Evolutionary conservation across 2,113 vertebrate species (phyloP), one percentile per base, ranked within the genome.

Genomic region (Aspidoscelis tigris): DNA sequence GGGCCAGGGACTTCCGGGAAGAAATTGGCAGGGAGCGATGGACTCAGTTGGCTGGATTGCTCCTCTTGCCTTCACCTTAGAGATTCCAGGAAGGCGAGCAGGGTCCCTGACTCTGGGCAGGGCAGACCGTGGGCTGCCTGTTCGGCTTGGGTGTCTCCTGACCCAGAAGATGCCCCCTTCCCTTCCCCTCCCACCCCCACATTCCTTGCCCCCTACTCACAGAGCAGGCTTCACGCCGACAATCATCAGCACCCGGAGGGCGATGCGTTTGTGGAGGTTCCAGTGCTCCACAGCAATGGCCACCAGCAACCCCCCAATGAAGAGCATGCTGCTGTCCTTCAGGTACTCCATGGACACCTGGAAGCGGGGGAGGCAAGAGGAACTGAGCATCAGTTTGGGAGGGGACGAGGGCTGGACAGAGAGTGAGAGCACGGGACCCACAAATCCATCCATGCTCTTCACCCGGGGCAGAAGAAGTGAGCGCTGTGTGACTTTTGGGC

Each of bases 181-280:
- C 5, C 6, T 11, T 26, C 73, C 74, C 44, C 64, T 18, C 47
- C 44, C 44, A 26, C 41, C 24, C 4, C 4, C 18, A 24, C 24
- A 4, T n/a, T 20, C 18, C 55, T 39, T 50, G 47, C 5, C 9
- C 33, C 20, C 61, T 5, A 96, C 98, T 99, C 96, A 99, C 98
- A 98, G 90, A 43, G 98, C 96, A 7, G 98, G 98, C 79, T 95
- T 96, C 87, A 98, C 97, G 0, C 98, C 98, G 0, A 97, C 88
- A 73, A 97, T 2, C 82, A 98, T 96, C 86, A 99, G 92, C 50
- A 98, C 96, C 0, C 87, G 8, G 68, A 99, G 96, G 77, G 98
- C 98, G 0, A 99, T 96, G 3, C 98, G 97, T 55, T 97, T 98
- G 88, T 99, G 98, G 24, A 99, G 96, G 58, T 97, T 92, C 97